Percentiles rank a stretch among this genome's conserved stretches.
Evolutionary conservation across 2,113 vertebrate species (phyloP).

Genomic region (Paratilapia polleni): DNA sequence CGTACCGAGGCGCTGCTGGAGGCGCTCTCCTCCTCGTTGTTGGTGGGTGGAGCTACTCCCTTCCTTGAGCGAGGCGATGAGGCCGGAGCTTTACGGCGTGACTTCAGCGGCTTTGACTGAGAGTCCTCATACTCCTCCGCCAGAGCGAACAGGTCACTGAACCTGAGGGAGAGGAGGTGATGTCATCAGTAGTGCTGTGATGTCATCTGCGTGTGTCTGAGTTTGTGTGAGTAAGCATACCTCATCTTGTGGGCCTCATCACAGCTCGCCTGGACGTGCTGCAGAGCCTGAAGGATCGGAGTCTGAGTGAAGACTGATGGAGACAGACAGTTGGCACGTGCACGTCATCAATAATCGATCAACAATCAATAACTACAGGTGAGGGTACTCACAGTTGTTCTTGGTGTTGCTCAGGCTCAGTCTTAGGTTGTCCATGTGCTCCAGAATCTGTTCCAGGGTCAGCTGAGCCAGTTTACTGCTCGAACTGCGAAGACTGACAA

Average conservation of each 20-base stretch:
- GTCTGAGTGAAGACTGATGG: constrained; percentile 91
- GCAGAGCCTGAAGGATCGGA: constrained; percentile 93
- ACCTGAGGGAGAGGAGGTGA: constrained; percentile 73
- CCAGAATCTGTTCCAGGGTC: constrained; percentile 95
- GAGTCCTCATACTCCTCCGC: constrained; percentile 95
- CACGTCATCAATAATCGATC: background rate
- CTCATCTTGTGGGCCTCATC: constrained; percentile 97
- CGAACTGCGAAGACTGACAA: constrained; percentile 88
- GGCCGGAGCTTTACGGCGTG: constrained; percentile 88
- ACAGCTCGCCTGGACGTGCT: constrained; percentile 96
- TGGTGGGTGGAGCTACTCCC: constrained; percentile 84
- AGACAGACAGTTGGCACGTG: background rate
- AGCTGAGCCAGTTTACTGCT: constrained; percentile 97
- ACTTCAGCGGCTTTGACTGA: constrained; percentile 88
- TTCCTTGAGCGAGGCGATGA: constrained; percentile 89
- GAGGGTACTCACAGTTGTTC: constrained; percentile 77
- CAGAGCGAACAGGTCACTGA: constrained; percentile 92
- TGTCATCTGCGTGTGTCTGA: background rate
- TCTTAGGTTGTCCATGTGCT: constrained; percentile 92
- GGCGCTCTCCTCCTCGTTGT: constrained; percentile 89
- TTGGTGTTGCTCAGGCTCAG: constrained; percentile 92
- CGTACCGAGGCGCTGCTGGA: constrained; percentile 91
- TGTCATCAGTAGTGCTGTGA: background rate
- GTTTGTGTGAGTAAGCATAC: constrained; percentile 66
- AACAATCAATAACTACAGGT: background rate